Conservation (phyloP, 2,113 vertebrate species). For the Puffinus mauretanicus region DNA sequence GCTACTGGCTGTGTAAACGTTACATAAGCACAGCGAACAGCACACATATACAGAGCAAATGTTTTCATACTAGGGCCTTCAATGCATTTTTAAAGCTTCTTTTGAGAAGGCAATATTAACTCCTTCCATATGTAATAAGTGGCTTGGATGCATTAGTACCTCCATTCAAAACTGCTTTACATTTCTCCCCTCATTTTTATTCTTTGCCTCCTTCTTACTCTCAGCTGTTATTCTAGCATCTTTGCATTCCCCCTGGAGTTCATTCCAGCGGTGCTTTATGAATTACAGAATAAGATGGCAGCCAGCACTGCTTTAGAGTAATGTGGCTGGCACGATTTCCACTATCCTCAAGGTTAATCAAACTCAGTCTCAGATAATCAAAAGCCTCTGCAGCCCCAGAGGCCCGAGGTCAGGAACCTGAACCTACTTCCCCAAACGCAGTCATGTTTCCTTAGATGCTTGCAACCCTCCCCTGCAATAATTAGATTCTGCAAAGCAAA, state of each 20-base stretch:
- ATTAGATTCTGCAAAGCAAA: constrained; percentile 42
- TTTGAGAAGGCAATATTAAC: neutral
- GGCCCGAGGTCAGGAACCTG: constrained; percentile 6
- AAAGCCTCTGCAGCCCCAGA: constrained; percentile 23
- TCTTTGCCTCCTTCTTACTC: constrained; percentile 14
- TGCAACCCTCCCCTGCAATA: neutral
- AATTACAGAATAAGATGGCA: constrained; percentile 55
- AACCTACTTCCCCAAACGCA: neutral
- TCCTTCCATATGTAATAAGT: neutral
- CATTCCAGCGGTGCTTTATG: constrained; percentile 47
- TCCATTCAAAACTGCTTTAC: neutral
- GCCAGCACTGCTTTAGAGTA: neutral
- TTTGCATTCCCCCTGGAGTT: constrained; percentile 55
- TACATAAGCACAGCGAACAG: neutral
- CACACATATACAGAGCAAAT: neutral
- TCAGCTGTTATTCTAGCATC: constrained; percentile 62
- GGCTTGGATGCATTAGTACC: neutral
- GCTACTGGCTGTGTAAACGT: neutral
- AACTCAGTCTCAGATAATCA: neutral
- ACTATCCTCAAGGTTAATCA: constrained; percentile 16
- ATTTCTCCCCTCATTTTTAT: constrained; percentile 26
- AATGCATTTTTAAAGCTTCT: neutral
- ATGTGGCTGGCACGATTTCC: constrained; percentile 8
- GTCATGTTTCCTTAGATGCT: neutral
- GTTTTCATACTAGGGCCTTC: neutral